These are phyloP conservation scores for Salmo trutta DNA, from an alignment of 2,797 vertebrate genomes.

Conservation along the genomic window DNA sequence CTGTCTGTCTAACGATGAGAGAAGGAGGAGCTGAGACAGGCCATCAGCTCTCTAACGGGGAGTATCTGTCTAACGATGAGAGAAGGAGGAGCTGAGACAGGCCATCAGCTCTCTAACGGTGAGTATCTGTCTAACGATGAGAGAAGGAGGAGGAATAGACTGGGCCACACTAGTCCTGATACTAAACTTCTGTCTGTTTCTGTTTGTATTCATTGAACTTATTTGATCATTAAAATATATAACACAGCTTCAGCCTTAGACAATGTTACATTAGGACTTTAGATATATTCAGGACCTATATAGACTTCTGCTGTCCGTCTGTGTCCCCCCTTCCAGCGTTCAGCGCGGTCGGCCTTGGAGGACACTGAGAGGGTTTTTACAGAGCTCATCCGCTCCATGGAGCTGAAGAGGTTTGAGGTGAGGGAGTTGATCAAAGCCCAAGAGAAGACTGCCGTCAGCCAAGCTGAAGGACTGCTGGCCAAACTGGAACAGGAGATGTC, in stretches of 20 bases:
- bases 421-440: constrained; percentile 74
- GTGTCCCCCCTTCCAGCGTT: constrained; percentile 56
- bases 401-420: constrained; percentile 75
- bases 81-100: constrained; percentile 72
- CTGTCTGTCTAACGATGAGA: background rate
- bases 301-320: background rate
- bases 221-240: background rate
- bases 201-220: background rate
- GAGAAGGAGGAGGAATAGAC: too few species aligned
- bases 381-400: constrained; percentile 70
- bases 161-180: too few species aligned
- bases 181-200: background rate
- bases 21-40: constrained; percentile 52
- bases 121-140: constrained; percentile 35
- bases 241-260: background rate
- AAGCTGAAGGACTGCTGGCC: constrained; percentile 72
- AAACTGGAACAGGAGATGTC: constrained; percentile 79
- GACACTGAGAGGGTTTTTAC: constrained; percentile 72
- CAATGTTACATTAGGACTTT: too few species aligned
- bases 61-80: constrained; percentile 46
- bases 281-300: too few species aligned
- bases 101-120: constrained; percentile 72
- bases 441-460: constrained; percentile 62
- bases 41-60: constrained; percentile 70
- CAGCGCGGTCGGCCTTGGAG: constrained; percentile 62